Conservation (phyloP, 2,888 invertebrate genomes). For the Miltochrista miniata region DNA sequence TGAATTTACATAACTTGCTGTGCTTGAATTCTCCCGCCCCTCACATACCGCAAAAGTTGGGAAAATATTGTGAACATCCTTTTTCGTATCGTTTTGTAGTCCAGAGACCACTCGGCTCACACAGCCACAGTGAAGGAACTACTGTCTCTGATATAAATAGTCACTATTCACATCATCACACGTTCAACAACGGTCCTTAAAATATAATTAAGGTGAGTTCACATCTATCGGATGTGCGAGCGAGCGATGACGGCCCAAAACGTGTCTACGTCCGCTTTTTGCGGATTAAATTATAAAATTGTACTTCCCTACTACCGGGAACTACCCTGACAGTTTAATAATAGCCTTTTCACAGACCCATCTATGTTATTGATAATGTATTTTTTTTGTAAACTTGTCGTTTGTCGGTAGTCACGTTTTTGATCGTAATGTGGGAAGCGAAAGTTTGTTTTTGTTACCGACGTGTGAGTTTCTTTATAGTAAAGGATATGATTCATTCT, state of each 20-base stretch:
- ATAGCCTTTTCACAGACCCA: constrained; percentile 46
- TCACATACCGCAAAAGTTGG: too few relatives aligned
- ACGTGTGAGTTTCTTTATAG: neutral
- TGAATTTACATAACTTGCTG: too few relatives aligned
- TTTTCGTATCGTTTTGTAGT: too few relatives aligned
- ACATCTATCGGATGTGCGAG: neutral
- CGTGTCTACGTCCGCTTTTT: constrained; percentile 24
- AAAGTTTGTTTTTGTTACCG: constrained; percentile 12
- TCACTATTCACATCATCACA: too few relatives aligned
- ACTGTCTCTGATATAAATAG: too few relatives aligned
- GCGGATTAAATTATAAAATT: constrained; percentile 36
- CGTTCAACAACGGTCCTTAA: constrained; percentile 1
- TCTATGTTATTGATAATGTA: constrained; percentile 29
- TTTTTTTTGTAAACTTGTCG: constrained; percentile 31
- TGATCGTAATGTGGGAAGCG: constrained; percentile 35
- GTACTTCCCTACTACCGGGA: constrained; percentile 32
- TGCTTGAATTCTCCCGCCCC: too few relatives aligned
- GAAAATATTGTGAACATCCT: too few relatives aligned
- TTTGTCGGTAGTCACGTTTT: constrained; percentile 51
- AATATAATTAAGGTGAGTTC: constrained; percentile 6
- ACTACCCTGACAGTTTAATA: constrained; percentile 35
- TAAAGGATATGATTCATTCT: too few relatives aligned
- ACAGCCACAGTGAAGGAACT: too few relatives aligned
- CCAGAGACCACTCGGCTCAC: too few relatives aligned
- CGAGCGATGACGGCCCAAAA: constrained; percentile 9